Evolutionary conservation across 2,888 invertebrate species (phyloP).

Genomic region (Agriopis aurantiaria): DNA sequence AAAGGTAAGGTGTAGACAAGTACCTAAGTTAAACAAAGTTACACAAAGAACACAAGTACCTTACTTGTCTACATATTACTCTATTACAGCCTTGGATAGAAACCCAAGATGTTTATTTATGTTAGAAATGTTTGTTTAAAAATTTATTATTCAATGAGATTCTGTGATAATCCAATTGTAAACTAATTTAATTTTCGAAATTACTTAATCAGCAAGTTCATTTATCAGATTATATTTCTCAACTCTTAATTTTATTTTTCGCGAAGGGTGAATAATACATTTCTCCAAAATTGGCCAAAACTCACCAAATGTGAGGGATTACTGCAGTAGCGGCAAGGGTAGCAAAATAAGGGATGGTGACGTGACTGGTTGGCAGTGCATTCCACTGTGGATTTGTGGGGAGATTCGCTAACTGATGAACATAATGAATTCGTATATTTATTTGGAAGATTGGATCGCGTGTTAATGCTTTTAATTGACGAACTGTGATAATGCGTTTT

Average conservation of each 20-base stretch:
- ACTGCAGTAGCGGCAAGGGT: slow-evolving; percentile 41
- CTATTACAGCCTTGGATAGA: too few relatives aligned
- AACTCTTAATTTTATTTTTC: background rate
- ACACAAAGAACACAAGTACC: too few relatives aligned
- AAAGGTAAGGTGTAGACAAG: too few relatives aligned
- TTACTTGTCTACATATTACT: too few relatives aligned
- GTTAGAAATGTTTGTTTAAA: too few relatives aligned
- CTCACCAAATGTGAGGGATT: slow-evolving; percentile 64
- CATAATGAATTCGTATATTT: slow-evolving; percentile 60
- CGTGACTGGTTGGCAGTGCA: slow-evolving; percentile 36
- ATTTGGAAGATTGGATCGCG: slow-evolving; percentile 53
- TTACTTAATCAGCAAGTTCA: too few relatives aligned
- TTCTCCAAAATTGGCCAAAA: slow-evolving; percentile 48
- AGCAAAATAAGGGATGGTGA: slow-evolving; percentile 12
- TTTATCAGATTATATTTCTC: too few relatives aligned
- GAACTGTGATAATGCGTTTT: background rate
- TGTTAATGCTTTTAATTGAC: slow-evolving; percentile 15
- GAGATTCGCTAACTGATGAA: slow-evolving; percentile 62
- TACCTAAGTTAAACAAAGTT: too few relatives aligned
- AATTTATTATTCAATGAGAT: too few relatives aligned
- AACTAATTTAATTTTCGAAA: too few relatives aligned
- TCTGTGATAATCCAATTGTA: too few relatives aligned
- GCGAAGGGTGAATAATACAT: background rate
- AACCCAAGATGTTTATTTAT: background rate
- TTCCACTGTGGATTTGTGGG: slow-evolving; percentile 59